phyloP scores from a whole-genome alignment of 2,888 invertebrate genomes.

The Cerastis rubricosa region DNA sequence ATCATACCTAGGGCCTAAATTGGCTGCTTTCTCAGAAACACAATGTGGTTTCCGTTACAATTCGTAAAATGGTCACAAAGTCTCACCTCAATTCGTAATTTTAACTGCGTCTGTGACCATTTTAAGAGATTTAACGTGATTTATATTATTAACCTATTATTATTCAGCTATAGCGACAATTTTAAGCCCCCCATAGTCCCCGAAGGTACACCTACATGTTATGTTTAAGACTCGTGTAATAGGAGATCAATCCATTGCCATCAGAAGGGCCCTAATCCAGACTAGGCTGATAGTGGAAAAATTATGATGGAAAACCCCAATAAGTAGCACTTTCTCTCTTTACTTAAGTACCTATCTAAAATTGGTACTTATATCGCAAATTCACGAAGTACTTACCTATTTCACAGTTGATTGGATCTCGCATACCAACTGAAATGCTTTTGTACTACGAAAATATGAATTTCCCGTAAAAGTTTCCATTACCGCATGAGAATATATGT shows the following conservation, averaged over 20 bases:
- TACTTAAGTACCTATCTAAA: not conserved
- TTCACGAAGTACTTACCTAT: not conserved
- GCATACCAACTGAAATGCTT: not conserved
- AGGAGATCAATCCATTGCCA: not conserved
- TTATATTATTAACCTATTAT: no score
- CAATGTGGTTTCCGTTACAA: no score
- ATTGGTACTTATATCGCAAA: conserved; percentile 5
- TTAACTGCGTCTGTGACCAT: no score
- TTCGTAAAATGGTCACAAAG: no score
- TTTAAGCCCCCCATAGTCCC: no score
- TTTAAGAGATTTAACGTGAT: no score
- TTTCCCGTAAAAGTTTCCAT: conserved; percentile 42
- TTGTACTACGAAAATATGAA: conserved; percentile 12
- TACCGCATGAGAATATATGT: conserved; percentile 30
- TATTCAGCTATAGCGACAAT: no score
- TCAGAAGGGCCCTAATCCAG: not conserved
- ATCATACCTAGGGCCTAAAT: no score
- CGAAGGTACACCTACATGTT: no score
- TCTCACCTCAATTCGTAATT: no score
- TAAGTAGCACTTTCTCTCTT: not conserved
- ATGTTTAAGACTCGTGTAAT: no score
- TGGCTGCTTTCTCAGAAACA: no score
- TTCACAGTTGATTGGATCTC: not conserved
- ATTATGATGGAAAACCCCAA: not conserved
- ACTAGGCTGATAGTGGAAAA: not conserved